Base-by-base conservation (phyloP, 1,140 invertebrate genomes). In the Drosophila pachea region DNA sequence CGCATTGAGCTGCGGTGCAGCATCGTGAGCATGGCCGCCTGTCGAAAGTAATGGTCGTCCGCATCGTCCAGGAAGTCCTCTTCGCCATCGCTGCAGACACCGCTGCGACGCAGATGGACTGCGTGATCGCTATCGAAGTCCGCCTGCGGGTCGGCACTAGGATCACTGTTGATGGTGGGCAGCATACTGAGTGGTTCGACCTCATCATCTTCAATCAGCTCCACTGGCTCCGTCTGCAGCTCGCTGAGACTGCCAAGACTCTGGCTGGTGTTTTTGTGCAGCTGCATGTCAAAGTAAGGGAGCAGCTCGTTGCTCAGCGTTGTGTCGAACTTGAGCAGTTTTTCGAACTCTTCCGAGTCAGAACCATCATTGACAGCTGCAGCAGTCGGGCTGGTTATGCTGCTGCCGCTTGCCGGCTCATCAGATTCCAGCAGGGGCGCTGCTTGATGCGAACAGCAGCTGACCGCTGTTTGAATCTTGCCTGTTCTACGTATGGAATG, bases 241-340 rank as follows among this genome's bases (percentile, higher is more conserved):
- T 87, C 84, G 54, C 56, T 81, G 5, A 89, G 68, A 53, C 82
- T 87, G 14, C 74, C 70, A 61, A 88, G 59, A 59, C 87, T 89
- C 55, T 75, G 84, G 50, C 87, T 88, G 55, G 70, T 82, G 50
- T 78, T 88, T 58, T 89, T 86, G 50, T 88, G 72, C 14, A 89
- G 67, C 71, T 89, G 88, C 86, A 88, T 89, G 16, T 89, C 89
- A 33, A 89, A 89, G 73, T 89, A 89, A 5, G 89, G 88, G 49
- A 89, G 38, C 52, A 89, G 47, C 71, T 89, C 89, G 31, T 72
- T 87, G 55, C 88, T 74, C 49, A 89, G 43, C n/a, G 89, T 88
- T 16, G 86, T 75, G 47, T 89, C 88, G 40, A 84, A 84, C 54
- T 83, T 82, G 32, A 89, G 73, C 31, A 89, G 72, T 63, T 88